Base-by-base conservation (phyloP, 2,797 vertebrate genomes). In the Poeciliopsis presidionis region DNA sequence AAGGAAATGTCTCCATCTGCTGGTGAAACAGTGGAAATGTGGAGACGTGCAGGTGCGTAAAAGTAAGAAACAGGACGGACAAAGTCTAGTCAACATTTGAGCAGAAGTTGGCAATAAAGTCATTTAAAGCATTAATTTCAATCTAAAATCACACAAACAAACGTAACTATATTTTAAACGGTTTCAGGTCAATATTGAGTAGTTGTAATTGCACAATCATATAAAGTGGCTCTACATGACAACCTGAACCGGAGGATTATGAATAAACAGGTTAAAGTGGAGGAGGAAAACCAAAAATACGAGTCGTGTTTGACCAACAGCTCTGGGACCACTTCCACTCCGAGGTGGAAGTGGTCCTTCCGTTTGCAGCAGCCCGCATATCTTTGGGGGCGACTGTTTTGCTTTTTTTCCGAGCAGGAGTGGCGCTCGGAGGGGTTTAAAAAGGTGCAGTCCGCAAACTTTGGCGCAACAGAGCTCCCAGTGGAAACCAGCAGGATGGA, bases 371-470 rank as follows among this genome's bases (percentile, higher is more conserved):
- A 89, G 93, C 78, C 92, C 93, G 88, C 94, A 95, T 90, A 94
- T 94, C 91, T 91, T 93, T 91, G 95, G 93, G 95, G 95, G 95
- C 95, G 94, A 95, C 93, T 87, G 89, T 76, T 91, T 86, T 81
- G 28, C 61, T 73, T 88, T 84, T 82, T 88, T 87, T 88, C 84
- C 74, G 83, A 80, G 86, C 94, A 96, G 95, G 94, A 92, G 94
- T 95, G 96, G 95, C 94, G 86, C 87, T 82, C 86, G 41, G 84
- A 82, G 85, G 89, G 83, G 93, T 94, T 96, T 96, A 96, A 96
- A 96, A 94, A 96, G 94, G 87, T 89, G 88, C 84, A 81, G 78
- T 84, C 82, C 88, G 80, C 90, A 81, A 93, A 90, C 86, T 90
- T 88, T 85, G 83, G 89, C 82, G 78, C 91, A 93, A 78, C 93